Conservation (phyloP, 2,888 invertebrate genomes). For the Calephelis perditalis region DNA sequence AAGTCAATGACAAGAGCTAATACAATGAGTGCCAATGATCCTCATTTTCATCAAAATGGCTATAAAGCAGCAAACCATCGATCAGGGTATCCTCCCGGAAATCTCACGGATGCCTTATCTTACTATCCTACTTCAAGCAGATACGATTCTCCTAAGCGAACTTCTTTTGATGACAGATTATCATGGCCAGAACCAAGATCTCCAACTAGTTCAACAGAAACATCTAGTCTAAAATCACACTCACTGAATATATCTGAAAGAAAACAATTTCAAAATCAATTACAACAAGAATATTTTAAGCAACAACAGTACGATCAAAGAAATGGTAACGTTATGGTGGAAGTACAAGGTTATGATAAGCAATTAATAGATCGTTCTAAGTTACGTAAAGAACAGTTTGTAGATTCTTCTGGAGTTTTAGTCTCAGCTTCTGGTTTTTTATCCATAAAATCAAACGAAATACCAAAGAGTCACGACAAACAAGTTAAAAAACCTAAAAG, state of each 20-base stretch:
- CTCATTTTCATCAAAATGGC: constrained; percentile 79
- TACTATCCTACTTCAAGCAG: constrained; percentile 87
- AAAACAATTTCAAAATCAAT: constrained; percentile 74
- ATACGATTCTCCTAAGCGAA: constrained; percentile 75
- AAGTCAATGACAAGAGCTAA: constrained; percentile 78
- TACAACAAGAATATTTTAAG: constrained; percentile 74
- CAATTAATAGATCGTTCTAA: constrained; percentile 50
- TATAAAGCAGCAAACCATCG: constrained; percentile 82
- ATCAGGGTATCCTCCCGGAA: constrained; percentile 83
- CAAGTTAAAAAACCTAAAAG: constrained; percentile 82
- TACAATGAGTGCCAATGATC: constrained; percentile 74
- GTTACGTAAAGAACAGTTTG: constrained; percentile 62
- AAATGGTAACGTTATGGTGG: constrained; percentile 62
- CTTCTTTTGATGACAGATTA: constrained; percentile 79
- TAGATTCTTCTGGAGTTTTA: constrained; percentile 74
- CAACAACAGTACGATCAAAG: constrained; percentile 75
- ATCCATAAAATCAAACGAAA: constrained; percentile 84
- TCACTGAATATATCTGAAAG: constrained; percentile 76
- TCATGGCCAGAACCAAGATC: constrained; percentile 80
- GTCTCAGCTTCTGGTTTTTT: constrained; percentile 89
- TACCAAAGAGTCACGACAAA: constrained; percentile 74
- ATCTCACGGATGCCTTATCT: constrained; percentile 87
- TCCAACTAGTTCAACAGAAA: constrained; percentile 80
- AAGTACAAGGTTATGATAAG: constrained; percentile 55
- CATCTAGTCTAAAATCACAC: constrained; percentile 76